A percentile compares a stretch with the other conserved stretches of the same genome.
Conservation (phyloP, 2,888 invertebrate genomes). For the Nephrotoma flavescens region DNA sequence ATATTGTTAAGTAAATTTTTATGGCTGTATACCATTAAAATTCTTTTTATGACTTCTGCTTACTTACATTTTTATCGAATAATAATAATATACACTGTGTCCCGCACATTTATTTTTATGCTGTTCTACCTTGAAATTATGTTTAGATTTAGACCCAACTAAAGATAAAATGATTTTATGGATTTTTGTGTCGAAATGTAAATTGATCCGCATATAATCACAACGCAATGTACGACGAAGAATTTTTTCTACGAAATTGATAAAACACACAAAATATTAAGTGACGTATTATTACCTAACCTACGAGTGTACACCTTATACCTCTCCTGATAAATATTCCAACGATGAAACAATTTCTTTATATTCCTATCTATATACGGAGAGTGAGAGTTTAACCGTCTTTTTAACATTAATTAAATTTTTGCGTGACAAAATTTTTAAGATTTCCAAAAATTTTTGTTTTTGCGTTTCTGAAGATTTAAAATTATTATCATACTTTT, state of each 20-base stretch:
- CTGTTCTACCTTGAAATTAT: not conserved
- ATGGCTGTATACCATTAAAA: not conserved
- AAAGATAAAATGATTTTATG: not conserved
- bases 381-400: not conserved
- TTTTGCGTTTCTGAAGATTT: not conserved
- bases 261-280: not conserved
- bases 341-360: not conserved
- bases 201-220: not conserved
- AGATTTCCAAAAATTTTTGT: not conserved
- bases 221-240: not conserved
- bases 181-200: not conserved
- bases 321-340: not conserved
- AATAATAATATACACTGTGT: not conserved
- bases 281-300: not conserved
- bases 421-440: not conserved
- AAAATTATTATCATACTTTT: not conserved
- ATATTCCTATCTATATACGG: not conserved
- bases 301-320: not conserved
- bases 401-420: not conserved
- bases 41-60: not conserved
- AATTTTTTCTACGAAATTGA: not conserved
- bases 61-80: not conserved
- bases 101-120: not conserved
- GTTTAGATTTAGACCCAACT: not conserved
- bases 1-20: not conserved